A percentile compares a stretch with the other conserved stretches of the same genome.
These are phyloP conservation scores for Agrotis puta DNA, from an alignment of 2,888 invertebrate species.

Conservation along the genomic window DNA sequence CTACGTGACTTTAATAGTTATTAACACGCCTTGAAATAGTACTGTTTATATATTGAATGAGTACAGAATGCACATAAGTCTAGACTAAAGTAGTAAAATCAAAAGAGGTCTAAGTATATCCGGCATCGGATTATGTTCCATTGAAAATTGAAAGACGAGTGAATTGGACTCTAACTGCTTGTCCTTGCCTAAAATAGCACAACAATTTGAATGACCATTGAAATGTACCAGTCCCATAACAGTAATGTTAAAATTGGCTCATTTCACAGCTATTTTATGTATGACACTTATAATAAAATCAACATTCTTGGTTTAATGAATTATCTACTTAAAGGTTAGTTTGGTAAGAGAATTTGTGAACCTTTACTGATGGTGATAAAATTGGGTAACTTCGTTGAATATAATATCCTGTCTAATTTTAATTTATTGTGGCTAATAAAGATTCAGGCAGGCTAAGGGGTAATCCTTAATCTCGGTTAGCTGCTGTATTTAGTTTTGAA, in stretches of 20 bases:
- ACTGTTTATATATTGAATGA: conserved; percentile 34
- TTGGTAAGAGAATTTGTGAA: conserved; percentile 2
- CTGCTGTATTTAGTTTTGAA: too few species aligned
- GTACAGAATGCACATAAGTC: neutral
- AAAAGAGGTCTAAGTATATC: neutral
- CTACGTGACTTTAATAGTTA: conserved; percentile 59
- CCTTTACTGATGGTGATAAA: neutral
- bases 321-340: conserved; percentile 18
- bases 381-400: conserved; percentile 9
- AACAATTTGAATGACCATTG: conserved; percentile 34
- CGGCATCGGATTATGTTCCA: neutral
- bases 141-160: conserved; percentile 26
- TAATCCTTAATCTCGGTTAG: neutral
- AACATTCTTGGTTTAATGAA: conserved; percentile 41
- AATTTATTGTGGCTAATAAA: neutral
- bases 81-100: neutral
- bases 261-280: conserved; percentile 32
- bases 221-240: conserved; percentile 26
- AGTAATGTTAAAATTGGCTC: conserved; percentile 22
- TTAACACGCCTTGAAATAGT: conserved; percentile 42
- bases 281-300: conserved; percentile 36
- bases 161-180: neutral
- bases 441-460: neutral
- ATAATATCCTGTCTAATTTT: neutral
- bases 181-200: conserved; percentile 21